Conservation (phyloP, 2,888 invertebrate genomes). For the Augiades crinisus region DNA sequence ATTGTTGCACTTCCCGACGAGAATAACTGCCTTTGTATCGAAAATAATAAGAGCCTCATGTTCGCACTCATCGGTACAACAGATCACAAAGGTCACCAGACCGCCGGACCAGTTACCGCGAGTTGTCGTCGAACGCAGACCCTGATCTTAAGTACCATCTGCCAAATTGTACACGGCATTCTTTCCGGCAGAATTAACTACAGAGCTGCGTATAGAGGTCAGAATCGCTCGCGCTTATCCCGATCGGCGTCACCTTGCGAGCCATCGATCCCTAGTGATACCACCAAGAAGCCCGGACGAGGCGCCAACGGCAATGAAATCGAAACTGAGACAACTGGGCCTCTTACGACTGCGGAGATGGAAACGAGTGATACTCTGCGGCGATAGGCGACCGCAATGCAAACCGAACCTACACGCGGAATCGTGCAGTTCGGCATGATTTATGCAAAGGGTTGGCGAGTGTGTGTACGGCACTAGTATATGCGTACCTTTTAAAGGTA, state of each 20-base stretch:
- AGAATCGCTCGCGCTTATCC: constrained; percentile 14
- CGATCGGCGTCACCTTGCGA: constrained; percentile 17
- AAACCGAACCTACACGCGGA: constrained; percentile 2
- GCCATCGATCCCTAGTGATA: constrained; percentile 21
- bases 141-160: constrained; percentile 26
- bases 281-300: constrained; percentile 11
- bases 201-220: background rate
- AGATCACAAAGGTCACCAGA: constrained; percentile 27
- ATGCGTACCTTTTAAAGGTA: background rate
- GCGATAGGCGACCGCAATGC: constrained; percentile 1
- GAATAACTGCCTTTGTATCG: constrained; percentile 25
- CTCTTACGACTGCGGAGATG: constrained; percentile 14
- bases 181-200: background rate
- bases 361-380: constrained; percentile 9
- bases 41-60: constrained; percentile 26
- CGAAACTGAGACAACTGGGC: constrained; percentile 15
- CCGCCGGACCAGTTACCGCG: constrained; percentile 25
- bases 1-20: constrained; percentile 24
- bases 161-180: constrained; percentile 19
- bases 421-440: constrained; percentile 1
- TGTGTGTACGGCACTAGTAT: background rate
- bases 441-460: constrained; percentile 11
- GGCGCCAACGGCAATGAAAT: constrained; percentile 18
- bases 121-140: constrained; percentile 23
- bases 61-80: constrained; percentile 26